Evolutionary conservation across 2,888 invertebrate genomes (phyloP).

Genomic region (Chaetogeoica ovagalla): DNA sequence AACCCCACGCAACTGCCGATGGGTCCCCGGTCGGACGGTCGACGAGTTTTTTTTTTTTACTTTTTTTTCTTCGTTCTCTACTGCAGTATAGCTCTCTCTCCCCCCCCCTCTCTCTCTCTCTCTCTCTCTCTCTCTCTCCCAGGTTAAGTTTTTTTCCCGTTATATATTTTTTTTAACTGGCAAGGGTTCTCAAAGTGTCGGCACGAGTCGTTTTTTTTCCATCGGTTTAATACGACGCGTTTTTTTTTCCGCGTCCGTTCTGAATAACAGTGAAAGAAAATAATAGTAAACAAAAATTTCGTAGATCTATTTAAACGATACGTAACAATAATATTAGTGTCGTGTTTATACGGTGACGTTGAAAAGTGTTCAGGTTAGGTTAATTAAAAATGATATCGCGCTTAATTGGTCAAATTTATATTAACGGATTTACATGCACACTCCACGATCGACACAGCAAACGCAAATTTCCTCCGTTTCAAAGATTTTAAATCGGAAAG

Average conservation of each 20-base stretch:
- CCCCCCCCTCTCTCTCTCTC: not conserved
- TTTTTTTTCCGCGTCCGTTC: not conserved
- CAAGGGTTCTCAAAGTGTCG: conserved; percentile 47
- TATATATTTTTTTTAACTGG: conserved; percentile 27
- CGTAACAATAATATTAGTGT: no score
- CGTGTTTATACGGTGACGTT: no score
- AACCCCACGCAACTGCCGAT: conserved; percentile 44
- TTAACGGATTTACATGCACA: no score
- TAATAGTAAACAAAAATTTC: no score
- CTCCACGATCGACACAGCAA: no score
- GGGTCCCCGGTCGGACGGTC: conserved; percentile 30
- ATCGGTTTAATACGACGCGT: not conserved
- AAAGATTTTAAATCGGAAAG: no score
- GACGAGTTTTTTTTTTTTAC: conserved; percentile 31
- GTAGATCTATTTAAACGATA: not conserved
- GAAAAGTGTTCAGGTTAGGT: no score
- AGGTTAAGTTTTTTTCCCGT: conserved; percentile 21
- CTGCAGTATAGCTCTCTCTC: not conserved
- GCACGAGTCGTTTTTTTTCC: not conserved
- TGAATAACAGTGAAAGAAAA: not conserved
- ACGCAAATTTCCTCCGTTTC: no score
- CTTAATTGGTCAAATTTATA: no score
- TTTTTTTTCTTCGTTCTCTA: not conserved
- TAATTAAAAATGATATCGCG: no score
- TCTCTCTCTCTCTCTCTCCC: not conserved